Evolutionary conservation across 2,888 invertebrate genomes (phyloP), one percentile per base, ranked within the genome.

Genomic region (Lochmaea capreae): DNA sequence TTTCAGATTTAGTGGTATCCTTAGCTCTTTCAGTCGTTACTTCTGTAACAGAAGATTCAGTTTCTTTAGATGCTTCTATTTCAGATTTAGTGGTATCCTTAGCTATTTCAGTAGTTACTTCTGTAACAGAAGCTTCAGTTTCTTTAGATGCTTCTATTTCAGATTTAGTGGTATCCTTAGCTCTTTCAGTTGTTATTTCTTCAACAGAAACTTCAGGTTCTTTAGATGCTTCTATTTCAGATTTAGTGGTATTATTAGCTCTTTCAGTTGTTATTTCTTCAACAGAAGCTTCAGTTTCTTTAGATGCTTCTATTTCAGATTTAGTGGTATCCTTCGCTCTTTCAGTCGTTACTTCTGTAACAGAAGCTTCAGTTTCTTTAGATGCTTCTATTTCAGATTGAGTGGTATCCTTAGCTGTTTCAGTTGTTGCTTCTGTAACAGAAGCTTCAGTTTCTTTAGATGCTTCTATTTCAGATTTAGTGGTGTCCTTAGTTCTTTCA

Each of bases 191-290:
- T 63, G 18, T 39, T 63, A 54, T 42, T 42, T n/a, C 16, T 71
- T 52, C 74, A 79, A 77, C 11, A 14, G 52, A 2, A 67, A 22
- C 58, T 54, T 63, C 66, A 14, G 72, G 73, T 69, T 54, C 67
- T 66, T 78, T 67, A 52, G 71, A 58, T 54, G 58, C 9, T 61
- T 71, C 71, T 43, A 61, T 65, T 72, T 70, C 42, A 46, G 65
- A 43, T 16, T 58, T 59, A 67, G 71, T 62, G 54, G 59, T 59
- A 42, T 63, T 10, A 18, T 43, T 18, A 11, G 54, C 61, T 16
- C 12, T 46, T 62, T 72, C 74, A 39, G 63, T 62, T 69, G 26
- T 26, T 67, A 46, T 11, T 46, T 46, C 46, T 46, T 9, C 12
- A 46, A 16, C 12, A 22, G 59, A 8, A 16, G 14, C n/a, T 57